A percentile compares a stretch with the other conserved stretches of the same genome.
phyloP scores from a whole-genome alignment of 2,113 vertebrate species.

The Danio rerio region DNA sequence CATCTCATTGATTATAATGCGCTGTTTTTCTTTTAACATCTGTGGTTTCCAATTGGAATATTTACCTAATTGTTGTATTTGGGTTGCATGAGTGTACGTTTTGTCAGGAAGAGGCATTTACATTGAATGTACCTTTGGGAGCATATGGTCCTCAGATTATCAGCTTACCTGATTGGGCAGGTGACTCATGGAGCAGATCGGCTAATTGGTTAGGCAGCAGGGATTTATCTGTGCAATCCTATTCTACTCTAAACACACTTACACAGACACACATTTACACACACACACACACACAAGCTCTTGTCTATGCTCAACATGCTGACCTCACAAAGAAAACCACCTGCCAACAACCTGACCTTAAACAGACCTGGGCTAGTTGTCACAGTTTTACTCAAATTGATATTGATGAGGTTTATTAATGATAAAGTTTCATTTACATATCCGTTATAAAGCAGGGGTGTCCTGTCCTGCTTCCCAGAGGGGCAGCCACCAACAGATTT shows the following conservation, averaged over 20 bases:
- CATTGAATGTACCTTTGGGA: conserved; percentile 62
- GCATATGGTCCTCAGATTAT: conserved; percentile 88
- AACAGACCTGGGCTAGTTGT: not conserved
- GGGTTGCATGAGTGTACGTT: conserved; percentile 41
- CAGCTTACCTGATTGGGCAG: conserved; percentile 81
- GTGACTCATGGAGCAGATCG: conserved; percentile 79
- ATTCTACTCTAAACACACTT: conserved; percentile 57
- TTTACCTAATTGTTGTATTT: not conserved
- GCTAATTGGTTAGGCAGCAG: conserved; percentile 80
- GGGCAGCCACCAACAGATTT: no score
- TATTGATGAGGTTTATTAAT: not conserved
- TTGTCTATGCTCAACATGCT: not conserved
- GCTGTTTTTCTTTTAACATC: not conserved
- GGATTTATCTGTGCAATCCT: conserved; percentile 77
- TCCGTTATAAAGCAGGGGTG: no score
- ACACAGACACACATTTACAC: conserved; percentile 2
- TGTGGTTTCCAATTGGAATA: not conserved
- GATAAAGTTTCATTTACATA: not conserved
- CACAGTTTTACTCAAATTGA: not conserved
- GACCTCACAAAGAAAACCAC: conserved; percentile 29
- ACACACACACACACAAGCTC: conserved; percentile 47
- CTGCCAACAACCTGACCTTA: conserved; percentile 1
- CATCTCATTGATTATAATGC: not conserved
- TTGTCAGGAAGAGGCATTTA: conserved; percentile 50
- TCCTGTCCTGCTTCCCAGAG: no score